phyloP scores from a whole-genome alignment of 2,888 invertebrate species.

The Tethea ocularis region DNA sequence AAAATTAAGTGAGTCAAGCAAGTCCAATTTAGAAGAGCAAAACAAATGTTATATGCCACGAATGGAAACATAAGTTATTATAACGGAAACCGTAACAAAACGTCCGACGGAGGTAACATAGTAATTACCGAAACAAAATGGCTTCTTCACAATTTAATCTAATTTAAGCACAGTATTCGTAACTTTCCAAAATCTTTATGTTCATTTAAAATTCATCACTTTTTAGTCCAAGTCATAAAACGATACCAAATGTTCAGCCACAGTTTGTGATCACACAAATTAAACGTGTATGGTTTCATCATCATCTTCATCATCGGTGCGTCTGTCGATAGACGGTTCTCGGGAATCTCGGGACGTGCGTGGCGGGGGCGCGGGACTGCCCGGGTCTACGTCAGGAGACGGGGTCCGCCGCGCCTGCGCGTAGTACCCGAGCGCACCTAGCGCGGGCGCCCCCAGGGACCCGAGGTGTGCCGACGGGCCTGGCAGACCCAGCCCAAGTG shows the following conservation, averaged over 20 bases:
- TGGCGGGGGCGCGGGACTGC: constrained; percentile 82
- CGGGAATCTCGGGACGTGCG: constrained; percentile 71
- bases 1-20: constrained; percentile 16
- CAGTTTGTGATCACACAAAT: constrained; percentile 16
- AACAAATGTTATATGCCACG: constrained; percentile 28
- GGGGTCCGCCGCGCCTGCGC: constrained; percentile 77
- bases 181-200: constrained; percentile 12
- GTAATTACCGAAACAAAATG: constrained; percentile 28
- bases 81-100: constrained; percentile 24
- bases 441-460: constrained; percentile 87
- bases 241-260: constrained; percentile 21
- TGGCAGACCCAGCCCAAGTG: constrained; percentile 84
- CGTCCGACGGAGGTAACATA: constrained; percentile 21
- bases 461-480: constrained; percentile 88
- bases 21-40: constrained; percentile 22
- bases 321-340: constrained; percentile 68
- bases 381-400: constrained; percentile 84
- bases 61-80: constrained; percentile 24
- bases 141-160: constrained; percentile 29
- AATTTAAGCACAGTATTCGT: constrained; percentile 21
- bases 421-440: constrained; percentile 81
- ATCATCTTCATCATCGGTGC: constrained; percentile 82
- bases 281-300: constrained; percentile 87
- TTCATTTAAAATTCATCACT: constrained; percentile 17
- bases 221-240: constrained; percentile 11